Conservation (phyloP, 64 coral and sea anemone species). For the Pocillopora damicornis region DNA sequence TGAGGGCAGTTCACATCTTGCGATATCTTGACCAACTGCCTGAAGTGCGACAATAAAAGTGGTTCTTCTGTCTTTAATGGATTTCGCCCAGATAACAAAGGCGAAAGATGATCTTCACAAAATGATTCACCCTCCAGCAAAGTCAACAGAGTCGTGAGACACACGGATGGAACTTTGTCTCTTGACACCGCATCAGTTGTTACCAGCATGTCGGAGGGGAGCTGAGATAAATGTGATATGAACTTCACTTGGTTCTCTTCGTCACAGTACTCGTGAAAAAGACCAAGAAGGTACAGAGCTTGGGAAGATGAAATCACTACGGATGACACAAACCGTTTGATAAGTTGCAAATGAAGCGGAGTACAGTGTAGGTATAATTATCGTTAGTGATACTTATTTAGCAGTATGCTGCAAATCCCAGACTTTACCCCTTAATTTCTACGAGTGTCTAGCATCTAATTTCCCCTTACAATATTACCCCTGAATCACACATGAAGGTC, state of each 20-base stretch:
- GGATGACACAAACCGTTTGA: background rate
- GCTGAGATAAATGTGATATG: background rate
- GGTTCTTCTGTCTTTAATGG: background rate
- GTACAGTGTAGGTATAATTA: too few relatives aligned
- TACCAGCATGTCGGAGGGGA: constrained; percentile 10
- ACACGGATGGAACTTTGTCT: background rate
- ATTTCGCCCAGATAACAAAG: background rate
- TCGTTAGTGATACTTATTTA: too few relatives aligned
- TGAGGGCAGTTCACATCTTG: constrained; percentile 2
- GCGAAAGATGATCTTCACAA: background rate
- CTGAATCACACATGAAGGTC: too few relatives aligned
- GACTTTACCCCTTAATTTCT: too few relatives aligned
- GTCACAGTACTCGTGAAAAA: constrained; percentile 44
- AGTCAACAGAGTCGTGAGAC: background rate
- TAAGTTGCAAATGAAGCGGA: background rate
- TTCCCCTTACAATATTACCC: too few relatives aligned
- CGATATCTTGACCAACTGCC: constrained; percentile 8
- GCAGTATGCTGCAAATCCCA: too few relatives aligned
- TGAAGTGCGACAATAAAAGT: constrained; percentile 1
- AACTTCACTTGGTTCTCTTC: background rate
- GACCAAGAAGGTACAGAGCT: constrained; percentile 23
- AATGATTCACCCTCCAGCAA: constrained; percentile 4
- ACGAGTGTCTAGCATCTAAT: too few relatives aligned
- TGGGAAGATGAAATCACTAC: constrained; percentile 20
- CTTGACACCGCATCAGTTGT: background rate